phyloP scores from a whole-genome alignment of 2,113 vertebrate genomes.

The Harpagus bidentatus region DNA sequence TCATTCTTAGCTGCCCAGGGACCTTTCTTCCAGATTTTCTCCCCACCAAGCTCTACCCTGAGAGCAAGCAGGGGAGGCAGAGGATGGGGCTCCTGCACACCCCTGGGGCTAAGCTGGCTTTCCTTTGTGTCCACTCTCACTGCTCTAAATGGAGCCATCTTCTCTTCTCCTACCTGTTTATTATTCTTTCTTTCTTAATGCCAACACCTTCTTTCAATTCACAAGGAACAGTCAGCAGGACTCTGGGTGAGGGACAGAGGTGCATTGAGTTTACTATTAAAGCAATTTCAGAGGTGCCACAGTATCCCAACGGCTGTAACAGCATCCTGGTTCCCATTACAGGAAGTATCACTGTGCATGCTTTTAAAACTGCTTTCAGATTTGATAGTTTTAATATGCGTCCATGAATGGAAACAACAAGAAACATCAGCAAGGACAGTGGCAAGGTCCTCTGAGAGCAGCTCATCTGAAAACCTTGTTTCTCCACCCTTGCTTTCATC shows the following conservation, averaged over 20 bases:
- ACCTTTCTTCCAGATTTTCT: background rate
- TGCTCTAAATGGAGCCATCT: background rate
- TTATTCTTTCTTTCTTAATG: background rate
- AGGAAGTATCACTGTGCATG: background rate
- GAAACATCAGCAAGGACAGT: background rate
- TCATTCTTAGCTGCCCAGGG: background rate
- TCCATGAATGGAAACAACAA: background rate
- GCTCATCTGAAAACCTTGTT: background rate
- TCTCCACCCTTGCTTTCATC: background rate
- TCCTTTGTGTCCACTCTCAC: background rate
- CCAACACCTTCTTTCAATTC: background rate
- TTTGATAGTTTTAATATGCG: background rate
- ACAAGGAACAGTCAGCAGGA: background rate
- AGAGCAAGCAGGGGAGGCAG: fast-evolving
- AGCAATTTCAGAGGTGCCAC: background rate
- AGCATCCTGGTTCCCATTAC: background rate
- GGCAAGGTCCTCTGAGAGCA: background rate
- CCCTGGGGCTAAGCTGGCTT: background rate
- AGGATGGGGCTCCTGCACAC: fast-evolving
- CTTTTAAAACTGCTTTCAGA: background rate
- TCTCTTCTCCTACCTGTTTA: background rate
- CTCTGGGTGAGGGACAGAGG: background rate
- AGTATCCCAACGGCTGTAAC: background rate
- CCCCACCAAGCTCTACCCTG: background rate
- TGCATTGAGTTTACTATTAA: background rate